Evolutionary conservation across 2,888 invertebrate genomes (phyloP), one percentile per base, ranked within the genome.

Genomic region (Gari tellinella): DNA sequence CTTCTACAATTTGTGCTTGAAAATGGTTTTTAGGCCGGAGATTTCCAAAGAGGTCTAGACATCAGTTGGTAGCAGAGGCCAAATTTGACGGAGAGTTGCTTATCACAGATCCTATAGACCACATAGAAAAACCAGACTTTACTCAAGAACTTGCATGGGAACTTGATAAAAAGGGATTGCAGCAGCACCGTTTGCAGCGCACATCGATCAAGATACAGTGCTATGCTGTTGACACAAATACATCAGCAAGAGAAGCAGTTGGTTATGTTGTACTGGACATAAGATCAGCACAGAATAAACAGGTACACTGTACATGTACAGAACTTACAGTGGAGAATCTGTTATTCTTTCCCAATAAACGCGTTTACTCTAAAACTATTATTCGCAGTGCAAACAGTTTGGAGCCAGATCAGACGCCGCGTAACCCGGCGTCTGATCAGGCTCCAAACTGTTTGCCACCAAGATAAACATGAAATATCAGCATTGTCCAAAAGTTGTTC

Each of bases 121-220:
- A 92, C 82, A 75, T 85, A 5, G 90, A 92, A 62, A 80, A 56
- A 17, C 92, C 92, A 25, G 88, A 91, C 67, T 88, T 93, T 66
- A 91, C 91, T 15, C 92, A 92, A 66, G 93, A 93, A 78, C 82
- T 93, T 58, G 93, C 92, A 4, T 93, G 93, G 93, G 92, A 92
- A 70, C 82, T 93, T 48, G 92, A 92, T 76, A 90, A 90, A 68
- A 92, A 92, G 72, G 87, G 87, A 10, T 83, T 93, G 3, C 91
- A 92, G 51, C 91, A 92, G 58, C 92, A 92, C 75, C 76, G 92
- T 17, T 80, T 92, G 48, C 92, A 93, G 73, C 82, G 92, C 41
- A 90, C 92, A 0, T 92, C 92, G 10, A 90, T 93, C 37, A 92
- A 92, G 74, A 86, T 92, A 17, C 92, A 92, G 72, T 90, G 90